Base-by-base conservation (phyloP, 2,888 invertebrate genomes). In the Aphodius sticticus region DNA sequence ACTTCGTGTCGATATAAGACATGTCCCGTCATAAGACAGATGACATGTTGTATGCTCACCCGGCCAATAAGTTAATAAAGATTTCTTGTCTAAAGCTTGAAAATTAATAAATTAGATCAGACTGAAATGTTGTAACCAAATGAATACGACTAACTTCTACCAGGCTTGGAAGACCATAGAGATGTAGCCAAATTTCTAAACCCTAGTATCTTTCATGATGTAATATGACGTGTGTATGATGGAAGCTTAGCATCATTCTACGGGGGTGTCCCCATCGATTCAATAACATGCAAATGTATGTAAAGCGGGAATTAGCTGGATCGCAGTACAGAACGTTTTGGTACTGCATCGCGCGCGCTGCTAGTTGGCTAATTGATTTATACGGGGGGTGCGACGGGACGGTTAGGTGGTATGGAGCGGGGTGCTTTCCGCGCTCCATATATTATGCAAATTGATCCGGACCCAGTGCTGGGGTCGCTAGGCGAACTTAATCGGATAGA, bases 251-350 rank as follows among this genome's bases (percentile, higher is more conserved):
- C 53, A 53, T 53, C 12, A 53, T 53, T 53, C 12, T 53, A 12
- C 7, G 53, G 53, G 9, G 12, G 7, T 12, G 1, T 53, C 53
- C 12, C 53, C 9, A 12, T 53, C 53, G 53, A 53, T 53, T 37
- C 37, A 74, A 74, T 74, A 74, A 35, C 35, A 74, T 74, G 74
- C 35, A 74, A 74, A 74, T 74, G 74, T 37, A 74, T 74, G 74
- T 37, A 74, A 74, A 74, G 74, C 35, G 36, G 26, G 74, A 74
- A 74, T 74, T 74, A 74, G 74, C 35, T 74, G 37, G 53, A 53
- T 53, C 53, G 53, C 53, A 53, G 53, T 53, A 53, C 53, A 53
- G 7, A 53, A 53, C 53, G 53, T 53, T 53, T 53, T 53, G 53
- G 53, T 53, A 53, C 53, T 53, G 53, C 53, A 53, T 53, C 53